Conservation (phyloP, 2,797 vertebrate species). For the Microchirus variegatus region DNA sequence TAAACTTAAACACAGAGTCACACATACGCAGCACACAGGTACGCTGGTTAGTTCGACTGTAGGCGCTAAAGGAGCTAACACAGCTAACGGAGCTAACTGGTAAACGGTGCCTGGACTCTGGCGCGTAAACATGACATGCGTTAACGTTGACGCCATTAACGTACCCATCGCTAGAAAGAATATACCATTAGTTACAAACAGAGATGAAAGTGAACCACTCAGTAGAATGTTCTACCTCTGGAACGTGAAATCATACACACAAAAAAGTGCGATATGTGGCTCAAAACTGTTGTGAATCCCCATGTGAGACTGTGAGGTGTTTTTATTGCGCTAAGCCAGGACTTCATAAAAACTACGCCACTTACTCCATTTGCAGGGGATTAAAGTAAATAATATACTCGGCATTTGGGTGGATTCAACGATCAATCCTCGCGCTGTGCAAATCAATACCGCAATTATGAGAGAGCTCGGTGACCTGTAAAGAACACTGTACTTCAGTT, state of each 20-base stretch:
- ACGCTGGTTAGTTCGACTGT: no score
- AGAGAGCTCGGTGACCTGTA: constrained; percentile 59
- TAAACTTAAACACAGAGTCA: no score
- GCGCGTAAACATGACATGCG: no score
- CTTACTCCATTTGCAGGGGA: constrained; percentile 54
- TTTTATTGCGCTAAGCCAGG: constrained; percentile 66
- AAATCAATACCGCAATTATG: constrained; percentile 74
- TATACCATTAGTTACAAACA: constrained; percentile 54
- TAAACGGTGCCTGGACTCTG: no score
- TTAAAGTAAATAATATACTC: constrained; percentile 68
- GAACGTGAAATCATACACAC: constrained; percentile 63
- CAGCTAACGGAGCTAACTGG: no score
- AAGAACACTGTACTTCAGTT: constrained; percentile 39
- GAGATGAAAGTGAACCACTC: constrained; percentile 45
- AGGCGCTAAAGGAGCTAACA: no score
- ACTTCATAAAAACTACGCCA: constrained; percentile 57
- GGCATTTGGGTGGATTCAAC: constrained; percentile 67
- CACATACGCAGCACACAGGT: no score
- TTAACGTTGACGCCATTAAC: no score
- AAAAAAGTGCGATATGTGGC: no score
- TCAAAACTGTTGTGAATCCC: constrained; percentile 53
- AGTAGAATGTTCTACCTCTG: constrained; percentile 50
- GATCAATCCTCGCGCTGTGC: constrained; percentile 56
- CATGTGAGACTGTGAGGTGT: constrained; percentile 60
- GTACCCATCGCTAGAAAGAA: no score